Evolutionary conservation across 2,113 vertebrate species (phyloP).

Genomic region (Athene cunicularia): DNA sequence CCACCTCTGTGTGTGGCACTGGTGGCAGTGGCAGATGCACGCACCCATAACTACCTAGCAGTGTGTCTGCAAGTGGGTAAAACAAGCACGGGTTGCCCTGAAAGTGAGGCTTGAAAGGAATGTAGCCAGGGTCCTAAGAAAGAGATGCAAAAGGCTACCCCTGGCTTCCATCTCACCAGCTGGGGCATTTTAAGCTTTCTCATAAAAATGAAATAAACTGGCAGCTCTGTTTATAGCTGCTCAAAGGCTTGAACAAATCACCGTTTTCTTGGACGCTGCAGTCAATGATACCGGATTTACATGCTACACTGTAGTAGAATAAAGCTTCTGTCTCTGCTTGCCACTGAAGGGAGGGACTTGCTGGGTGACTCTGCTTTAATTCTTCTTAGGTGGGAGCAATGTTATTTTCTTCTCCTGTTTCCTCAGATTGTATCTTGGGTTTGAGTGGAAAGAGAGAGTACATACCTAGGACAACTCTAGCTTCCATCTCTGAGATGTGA

Average conservation of each 20-base stretch:
- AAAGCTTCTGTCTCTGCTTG: background rate
- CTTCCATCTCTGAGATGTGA: background rate
- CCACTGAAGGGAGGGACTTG: background rate
- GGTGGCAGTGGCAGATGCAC: fast-evolving
- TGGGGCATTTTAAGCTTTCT: background rate
- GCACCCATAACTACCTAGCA: no score
- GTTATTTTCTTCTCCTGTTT: background rate
- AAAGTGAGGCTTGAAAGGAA: background rate
- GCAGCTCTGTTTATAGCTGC: background rate
- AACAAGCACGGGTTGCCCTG: background rate
- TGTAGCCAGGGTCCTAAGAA: background rate
- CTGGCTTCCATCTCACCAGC: background rate
- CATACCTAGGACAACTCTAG: background rate
- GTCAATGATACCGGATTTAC: background rate
- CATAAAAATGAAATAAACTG: background rate
- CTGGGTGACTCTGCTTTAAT: background rate
- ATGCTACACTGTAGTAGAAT: background rate
- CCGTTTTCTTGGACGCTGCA: background rate
- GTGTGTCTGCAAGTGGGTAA: background rate
- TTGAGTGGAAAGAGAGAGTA: background rate
- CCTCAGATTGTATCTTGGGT: background rate
- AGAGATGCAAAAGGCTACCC: background rate
- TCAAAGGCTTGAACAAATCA: background rate
- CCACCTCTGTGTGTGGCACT: background rate
- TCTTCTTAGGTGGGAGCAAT: background rate